Evolutionary conservation across 1,140 invertebrate species (phyloP).

Genomic region (Leguminivora glycinivorella): DNA sequence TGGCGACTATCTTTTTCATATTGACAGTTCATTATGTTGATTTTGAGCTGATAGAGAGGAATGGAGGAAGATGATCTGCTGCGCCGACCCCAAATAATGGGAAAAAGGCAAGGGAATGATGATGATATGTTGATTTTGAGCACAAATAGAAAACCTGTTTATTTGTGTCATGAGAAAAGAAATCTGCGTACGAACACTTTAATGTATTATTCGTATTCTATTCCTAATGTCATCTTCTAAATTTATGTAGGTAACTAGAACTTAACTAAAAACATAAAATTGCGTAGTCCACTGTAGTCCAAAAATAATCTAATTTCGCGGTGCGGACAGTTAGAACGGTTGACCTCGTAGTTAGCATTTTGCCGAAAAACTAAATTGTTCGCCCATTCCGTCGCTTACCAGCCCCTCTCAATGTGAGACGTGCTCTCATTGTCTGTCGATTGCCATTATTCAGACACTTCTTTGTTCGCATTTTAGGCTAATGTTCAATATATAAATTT

Average conservation of each 20-base stretch:
- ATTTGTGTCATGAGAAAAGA: too few relatives aligned
- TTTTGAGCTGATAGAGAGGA: too few relatives aligned
- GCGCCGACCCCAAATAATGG: too few relatives aligned
- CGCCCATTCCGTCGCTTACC: background rate
- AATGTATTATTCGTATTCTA: background rate
- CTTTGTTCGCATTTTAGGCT: slow-evolving; percentile 7
- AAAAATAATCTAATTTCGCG: background rate
- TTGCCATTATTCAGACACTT: background rate
- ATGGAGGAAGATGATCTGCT: too few relatives aligned
- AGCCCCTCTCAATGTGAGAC: background rate
- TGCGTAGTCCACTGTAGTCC: background rate
- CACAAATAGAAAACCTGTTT: too few relatives aligned
- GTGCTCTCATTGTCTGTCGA: slow-evolving; percentile 1
- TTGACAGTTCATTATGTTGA: too few relatives aligned
- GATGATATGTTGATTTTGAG: too few relatives aligned
- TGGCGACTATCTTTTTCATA: too few relatives aligned
- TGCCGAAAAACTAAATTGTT: slow-evolving; percentile 2
- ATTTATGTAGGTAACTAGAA: background rate
- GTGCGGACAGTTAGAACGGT: background rate
- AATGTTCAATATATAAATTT: background rate
- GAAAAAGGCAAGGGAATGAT: too few relatives aligned
- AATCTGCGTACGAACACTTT: too few relatives aligned
- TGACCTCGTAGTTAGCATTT: background rate
- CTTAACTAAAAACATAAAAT: background rate
- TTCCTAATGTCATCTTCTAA: background rate